Evolutionary conservation across 2,113 vertebrate genomes (phyloP).

Genomic region (Lynx canadensis): DNA sequence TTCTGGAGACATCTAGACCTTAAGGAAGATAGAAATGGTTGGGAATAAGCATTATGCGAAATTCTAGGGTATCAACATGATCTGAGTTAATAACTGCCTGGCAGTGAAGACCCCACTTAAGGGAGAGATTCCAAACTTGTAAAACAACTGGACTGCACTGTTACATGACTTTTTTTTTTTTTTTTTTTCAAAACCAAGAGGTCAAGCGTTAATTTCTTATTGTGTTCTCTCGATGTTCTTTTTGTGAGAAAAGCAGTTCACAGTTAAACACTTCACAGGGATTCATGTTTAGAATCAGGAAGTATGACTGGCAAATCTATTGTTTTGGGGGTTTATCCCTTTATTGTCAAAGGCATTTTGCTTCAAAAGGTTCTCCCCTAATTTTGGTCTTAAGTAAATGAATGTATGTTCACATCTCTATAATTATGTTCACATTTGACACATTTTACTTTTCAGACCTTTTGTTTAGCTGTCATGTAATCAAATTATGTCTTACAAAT

Average conservation of each 20-base stretch:
- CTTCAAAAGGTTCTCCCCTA: conserved; percentile 45
- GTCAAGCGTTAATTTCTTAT: neutral
- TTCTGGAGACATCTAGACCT: neutral
- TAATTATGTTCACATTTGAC: conserved; percentile 67
- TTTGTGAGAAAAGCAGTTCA: conserved; percentile 25
- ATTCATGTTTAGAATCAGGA: conserved; percentile 27
- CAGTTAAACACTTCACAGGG: neutral
- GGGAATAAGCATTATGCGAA: neutral
- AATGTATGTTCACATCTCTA: neutral
- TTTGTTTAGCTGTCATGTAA: conserved; percentile 64
- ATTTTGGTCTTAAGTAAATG: conserved; percentile 43
- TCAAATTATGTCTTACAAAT: conserved; percentile 67
- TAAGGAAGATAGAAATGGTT: neutral
- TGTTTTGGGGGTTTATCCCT: conserved; percentile 34
- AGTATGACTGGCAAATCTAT: neutral
- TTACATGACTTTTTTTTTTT: neutral
- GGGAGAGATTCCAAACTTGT: neutral
- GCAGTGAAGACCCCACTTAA: neutral
- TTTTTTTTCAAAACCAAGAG: neutral
- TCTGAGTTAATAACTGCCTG: neutral
- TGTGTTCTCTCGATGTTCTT: neutral
- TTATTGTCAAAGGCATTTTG: conserved; percentile 45
- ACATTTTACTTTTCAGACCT: conserved; percentile 56
- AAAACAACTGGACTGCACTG: neutral
- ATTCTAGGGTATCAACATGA: neutral